Conservation (phyloP, 2,888 invertebrate genomes). For the Lydus trimaculatus region DNA sequence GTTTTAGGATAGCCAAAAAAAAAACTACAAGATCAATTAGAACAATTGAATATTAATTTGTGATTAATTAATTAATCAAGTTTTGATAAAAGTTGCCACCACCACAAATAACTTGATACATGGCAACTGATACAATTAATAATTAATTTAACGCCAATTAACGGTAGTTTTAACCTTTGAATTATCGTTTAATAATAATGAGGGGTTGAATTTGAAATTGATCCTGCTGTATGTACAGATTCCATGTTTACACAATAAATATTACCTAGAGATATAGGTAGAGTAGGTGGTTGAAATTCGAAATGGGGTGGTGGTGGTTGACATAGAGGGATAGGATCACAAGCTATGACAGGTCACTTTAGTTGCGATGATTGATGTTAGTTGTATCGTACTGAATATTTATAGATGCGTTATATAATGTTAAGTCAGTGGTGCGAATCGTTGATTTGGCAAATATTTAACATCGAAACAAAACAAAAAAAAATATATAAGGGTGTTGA, state of each 20-base stretch:
- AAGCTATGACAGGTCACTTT: constrained; percentile 54
- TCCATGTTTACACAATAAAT: background rate
- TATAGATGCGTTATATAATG: constrained; percentile 42
- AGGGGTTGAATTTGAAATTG: background rate
- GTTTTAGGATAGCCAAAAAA: no score
- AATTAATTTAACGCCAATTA: no score
- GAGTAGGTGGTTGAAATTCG: background rate
- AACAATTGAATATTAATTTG: no score
- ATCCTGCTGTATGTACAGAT: background rate
- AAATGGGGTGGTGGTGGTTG: constrained; percentile 19
- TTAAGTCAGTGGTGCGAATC: constrained; percentile 29
- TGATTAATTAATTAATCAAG: no score
- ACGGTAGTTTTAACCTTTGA: background rate
- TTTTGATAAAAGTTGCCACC: no score
- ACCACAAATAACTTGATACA: no score
- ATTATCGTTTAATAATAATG: background rate
- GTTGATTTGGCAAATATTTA: constrained; percentile 21
- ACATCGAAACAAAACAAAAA: background rate
- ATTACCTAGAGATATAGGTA: background rate
- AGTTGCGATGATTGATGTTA: constrained; percentile 54
- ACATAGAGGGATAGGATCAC: constrained; percentile 35
- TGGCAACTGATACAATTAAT: no score
- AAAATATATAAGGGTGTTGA: background rate
- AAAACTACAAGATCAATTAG: no score
- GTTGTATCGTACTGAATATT: constrained; percentile 57